Conservation (phyloP, 1,140 invertebrate species). For the Tetraneura akinire region DNA sequence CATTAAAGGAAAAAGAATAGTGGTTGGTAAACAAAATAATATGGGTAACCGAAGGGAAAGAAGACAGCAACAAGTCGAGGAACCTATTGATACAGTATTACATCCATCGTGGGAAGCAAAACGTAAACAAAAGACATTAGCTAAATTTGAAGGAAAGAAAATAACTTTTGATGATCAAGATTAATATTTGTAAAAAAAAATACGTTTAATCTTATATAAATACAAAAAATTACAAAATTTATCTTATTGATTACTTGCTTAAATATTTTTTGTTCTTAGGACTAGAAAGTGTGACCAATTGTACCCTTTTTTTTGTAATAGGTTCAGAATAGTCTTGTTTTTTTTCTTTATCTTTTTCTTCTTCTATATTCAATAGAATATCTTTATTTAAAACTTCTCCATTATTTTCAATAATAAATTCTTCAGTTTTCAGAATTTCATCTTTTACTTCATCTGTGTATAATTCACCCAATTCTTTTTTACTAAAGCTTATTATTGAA, state of each 20-base stretch:
- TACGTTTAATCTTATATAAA: slow-evolving; percentile 30
- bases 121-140: slow-evolving; percentile 60
- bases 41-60: slow-evolving; percentile 42
- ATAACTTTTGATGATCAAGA: slow-evolving; percentile 59
- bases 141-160: slow-evolving; percentile 61
- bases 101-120: slow-evolving; percentile 69
- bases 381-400: not conserved
- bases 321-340: slow-evolving; percentile 4
- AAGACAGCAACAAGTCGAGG: slow-evolving; percentile 40
- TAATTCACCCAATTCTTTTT: slow-evolving; percentile 77
- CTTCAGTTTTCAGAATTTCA: not conserved
- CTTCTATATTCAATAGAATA: not conserved
- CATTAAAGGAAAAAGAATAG: slow-evolving; percentile 54
- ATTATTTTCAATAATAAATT: not conserved
- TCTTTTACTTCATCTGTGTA: slow-evolving; percentile 55
- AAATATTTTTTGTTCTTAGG: slow-evolving; percentile 64
- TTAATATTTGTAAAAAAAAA: slow-evolving; percentile 21
- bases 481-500: slow-evolving; percentile 82
- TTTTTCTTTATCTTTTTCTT: slow-evolving; percentile 18
- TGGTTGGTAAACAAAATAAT: slow-evolving; percentile 39
- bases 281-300: slow-evolving; percentile 73
- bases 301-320: slow-evolving; percentile 62
- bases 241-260: slow-evolving; percentile 37
- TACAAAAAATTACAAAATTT: slow-evolving; percentile 30
- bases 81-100: slow-evolving; percentile 55